Evolutionary conservation across 2,888 invertebrate genomes (phyloP).

Genomic region (Rosalia funebris): DNA sequence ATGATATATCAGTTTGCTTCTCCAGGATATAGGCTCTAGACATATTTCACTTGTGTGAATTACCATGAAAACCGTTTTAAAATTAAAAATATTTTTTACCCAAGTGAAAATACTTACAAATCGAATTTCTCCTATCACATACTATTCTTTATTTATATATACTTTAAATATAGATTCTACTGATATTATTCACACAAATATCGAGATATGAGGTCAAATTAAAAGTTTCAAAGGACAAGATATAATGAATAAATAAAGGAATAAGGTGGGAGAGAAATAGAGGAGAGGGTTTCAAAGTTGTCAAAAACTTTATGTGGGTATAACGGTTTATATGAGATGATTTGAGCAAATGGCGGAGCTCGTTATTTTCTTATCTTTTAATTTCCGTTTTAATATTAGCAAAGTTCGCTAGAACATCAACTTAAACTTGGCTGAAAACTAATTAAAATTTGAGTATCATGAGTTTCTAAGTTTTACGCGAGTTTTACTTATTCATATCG

Average conservation of each 20-base stretch:
- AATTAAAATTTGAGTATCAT: slow-evolving; percentile 64
- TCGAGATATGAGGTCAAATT: too few species aligned
- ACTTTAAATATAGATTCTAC: too few species aligned
- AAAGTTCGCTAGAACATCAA: slow-evolving; percentile 48
- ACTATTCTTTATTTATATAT: too few species aligned
- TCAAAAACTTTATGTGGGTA: slow-evolving; percentile 32
- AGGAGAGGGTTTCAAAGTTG: slow-evolving; percentile 26
- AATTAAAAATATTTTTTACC: too few species aligned
- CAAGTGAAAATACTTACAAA: too few species aligned
- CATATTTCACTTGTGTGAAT: too few species aligned
- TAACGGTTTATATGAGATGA: slow-evolving; percentile 31
- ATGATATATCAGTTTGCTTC: too few species aligned
- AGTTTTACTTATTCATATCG: slow-evolving; percentile 63
- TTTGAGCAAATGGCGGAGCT: slow-evolving; percentile 45
- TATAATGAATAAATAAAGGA: not conserved
- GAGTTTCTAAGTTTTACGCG: slow-evolving; percentile 61
- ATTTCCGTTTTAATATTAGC: slow-evolving; percentile 45
- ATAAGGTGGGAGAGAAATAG: not conserved
- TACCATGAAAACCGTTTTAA: too few species aligned
- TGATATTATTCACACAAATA: too few species aligned
- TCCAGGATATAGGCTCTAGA: too few species aligned
- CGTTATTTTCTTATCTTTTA: slow-evolving; percentile 48
- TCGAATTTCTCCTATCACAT: too few species aligned
- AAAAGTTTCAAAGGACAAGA: too few species aligned
- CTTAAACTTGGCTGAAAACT: slow-evolving; percentile 59